Evolutionary conservation across 2,113 vertebrate genomes (phyloP).

Genomic region (Montifringilla adamsi): DNA sequence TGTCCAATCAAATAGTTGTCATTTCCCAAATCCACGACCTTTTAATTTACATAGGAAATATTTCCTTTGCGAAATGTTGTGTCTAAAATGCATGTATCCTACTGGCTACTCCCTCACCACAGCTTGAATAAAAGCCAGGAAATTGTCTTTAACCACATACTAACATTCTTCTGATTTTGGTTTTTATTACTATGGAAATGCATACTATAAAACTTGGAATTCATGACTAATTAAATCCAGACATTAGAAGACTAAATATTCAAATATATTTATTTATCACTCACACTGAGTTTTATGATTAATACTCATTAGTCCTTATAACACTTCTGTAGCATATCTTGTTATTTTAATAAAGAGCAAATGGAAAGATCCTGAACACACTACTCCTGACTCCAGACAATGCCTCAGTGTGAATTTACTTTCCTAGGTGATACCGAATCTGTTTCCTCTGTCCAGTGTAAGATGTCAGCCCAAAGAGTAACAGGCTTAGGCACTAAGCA

Average conservation of each 20-base stretch:
- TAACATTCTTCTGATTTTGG: neutral
- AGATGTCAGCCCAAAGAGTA: neutral
- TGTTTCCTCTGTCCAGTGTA: neutral
- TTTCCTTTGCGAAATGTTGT: neutral
- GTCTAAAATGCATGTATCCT: neutral
- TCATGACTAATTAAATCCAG: neutral
- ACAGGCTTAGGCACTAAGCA: neutral
- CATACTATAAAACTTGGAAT: neutral
- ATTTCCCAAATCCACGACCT: neutral
- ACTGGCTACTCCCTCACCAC: neutral
- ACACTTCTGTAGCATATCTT: neutral
- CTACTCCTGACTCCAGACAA: neutral
- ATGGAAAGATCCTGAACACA: neutral
- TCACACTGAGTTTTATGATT: neutral
- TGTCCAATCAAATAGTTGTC: neutral
- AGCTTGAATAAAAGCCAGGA: neutral
- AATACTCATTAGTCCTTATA: neutral
- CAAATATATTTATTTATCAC: neutral
- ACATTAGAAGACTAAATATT: neutral
- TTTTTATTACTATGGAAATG: neutral
- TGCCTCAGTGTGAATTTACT: neutral
- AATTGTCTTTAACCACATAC: neutral
- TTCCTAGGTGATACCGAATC: neutral
- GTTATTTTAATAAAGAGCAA: neutral
- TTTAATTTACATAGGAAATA: neutral